Conservation (phyloP, 1,140 invertebrate species). For the Drosophila ananassae region DNA sequence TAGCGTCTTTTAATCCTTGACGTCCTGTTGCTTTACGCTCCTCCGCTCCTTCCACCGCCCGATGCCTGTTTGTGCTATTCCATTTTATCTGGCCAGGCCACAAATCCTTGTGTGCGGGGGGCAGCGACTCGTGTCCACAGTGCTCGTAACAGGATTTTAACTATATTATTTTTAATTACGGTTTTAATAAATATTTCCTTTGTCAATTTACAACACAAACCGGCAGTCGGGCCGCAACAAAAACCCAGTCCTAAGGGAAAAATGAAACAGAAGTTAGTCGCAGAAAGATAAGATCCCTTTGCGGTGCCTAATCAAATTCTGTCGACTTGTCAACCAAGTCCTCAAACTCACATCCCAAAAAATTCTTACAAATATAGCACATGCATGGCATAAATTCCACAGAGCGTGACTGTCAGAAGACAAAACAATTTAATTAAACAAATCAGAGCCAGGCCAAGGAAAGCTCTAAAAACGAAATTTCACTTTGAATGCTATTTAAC, state of each 20-base stretch:
- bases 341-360: background rate
- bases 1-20: slow-evolving; percentile 77
- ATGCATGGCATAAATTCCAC: slow-evolving; percentile 34
- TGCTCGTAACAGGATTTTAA: slow-evolving; percentile 61
- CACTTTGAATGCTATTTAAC: slow-evolving; percentile 49
- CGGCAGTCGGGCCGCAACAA: background rate
- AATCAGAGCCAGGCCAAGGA: slow-evolving; percentile 59
- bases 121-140: slow-evolving; percentile 11
- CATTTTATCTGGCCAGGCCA: slow-evolving; percentile 44
- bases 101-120: slow-evolving; percentile 46
- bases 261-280: slow-evolving; percentile 30
- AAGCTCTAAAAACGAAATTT: slow-evolving; percentile 34
- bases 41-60: background rate
- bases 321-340: slow-evolving; percentile 41
- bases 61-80: slow-evolving; percentile 16
- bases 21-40: slow-evolving; percentile 67
- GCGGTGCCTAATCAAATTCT: slow-evolving; percentile 40
- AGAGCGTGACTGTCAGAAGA: slow-evolving; percentile 49
- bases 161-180: slow-evolving; percentile 81
- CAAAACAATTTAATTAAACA: slow-evolving; percentile 76
- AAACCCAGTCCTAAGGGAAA: background rate
- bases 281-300: slow-evolving; percentile 32
- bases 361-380: slow-evolving; percentile 1
- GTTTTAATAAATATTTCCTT: slow-evolving; percentile 75
- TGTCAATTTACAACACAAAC: slow-evolving; percentile 68